Evolutionary conservation across 2,888 invertebrate species (phyloP).

Genomic region (Caprella mutica): DNA sequence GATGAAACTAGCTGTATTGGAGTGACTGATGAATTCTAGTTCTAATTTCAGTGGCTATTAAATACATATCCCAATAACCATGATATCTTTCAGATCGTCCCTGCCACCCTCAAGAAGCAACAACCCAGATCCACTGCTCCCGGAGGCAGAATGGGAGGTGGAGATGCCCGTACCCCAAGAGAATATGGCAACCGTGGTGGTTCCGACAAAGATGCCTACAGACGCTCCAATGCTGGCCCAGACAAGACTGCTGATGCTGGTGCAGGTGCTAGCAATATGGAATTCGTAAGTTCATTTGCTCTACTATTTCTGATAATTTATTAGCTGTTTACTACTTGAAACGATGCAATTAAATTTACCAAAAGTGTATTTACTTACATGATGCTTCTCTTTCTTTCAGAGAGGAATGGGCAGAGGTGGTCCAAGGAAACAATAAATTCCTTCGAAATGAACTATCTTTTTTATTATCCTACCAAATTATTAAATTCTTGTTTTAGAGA

Average conservation of each 20-base stretch:
- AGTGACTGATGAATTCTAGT: too few relatives aligned
- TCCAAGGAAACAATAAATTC: too few relatives aligned
- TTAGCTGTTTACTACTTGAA: too few relatives aligned
- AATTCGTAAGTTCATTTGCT: conserved; percentile 59
- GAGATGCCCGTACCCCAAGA: neutral
- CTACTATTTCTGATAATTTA: too few relatives aligned
- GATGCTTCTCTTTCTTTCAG: too few relatives aligned
- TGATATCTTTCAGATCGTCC: conserved; percentile 59
- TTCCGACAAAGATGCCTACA: conserved; percentile 60
- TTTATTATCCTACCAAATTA: too few relatives aligned
- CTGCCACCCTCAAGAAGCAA: conserved; percentile 88
- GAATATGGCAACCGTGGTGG: conserved; percentile 59
- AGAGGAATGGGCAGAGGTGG: conserved; percentile 11
- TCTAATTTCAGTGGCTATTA: too few relatives aligned
- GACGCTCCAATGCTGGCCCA: conserved; percentile 53
- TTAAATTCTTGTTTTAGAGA: too few relatives aligned
- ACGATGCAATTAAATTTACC: too few relatives aligned
- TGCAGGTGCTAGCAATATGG: conserved; percentile 80
- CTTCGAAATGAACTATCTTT: too few relatives aligned
- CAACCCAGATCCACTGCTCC: conserved; percentile 56
- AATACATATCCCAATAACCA: neutral
- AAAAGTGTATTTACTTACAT: too few relatives aligned
- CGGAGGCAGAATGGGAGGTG: conserved; percentile 51
- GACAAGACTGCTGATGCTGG: conserved; percentile 97
- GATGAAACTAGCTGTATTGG: too few relatives aligned